Conservation (phyloP, 2,888 invertebrate species). For the Liopterus haemorrhoidalis region DNA sequence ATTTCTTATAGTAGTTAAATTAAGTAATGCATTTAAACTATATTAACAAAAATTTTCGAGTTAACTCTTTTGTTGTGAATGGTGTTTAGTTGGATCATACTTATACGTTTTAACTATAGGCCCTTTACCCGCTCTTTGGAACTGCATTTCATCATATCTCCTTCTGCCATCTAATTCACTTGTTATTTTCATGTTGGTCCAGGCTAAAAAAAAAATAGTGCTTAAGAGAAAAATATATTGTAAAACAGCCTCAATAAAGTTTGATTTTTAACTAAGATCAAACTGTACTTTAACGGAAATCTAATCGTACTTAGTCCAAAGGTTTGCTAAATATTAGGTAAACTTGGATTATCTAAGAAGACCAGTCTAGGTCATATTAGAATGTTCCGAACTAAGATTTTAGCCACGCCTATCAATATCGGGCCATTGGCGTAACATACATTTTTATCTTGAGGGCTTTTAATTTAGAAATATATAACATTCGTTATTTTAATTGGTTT, state of each 20-base stretch:
- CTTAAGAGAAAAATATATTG: conserved; percentile 10
- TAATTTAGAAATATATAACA: no score
- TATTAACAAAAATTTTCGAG: conserved; percentile 14
- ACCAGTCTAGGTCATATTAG: conserved; percentile 1
- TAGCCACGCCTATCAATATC: no score
- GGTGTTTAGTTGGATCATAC: conserved; percentile 70
- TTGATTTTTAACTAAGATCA: no score
- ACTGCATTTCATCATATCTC: conserved; percentile 69
- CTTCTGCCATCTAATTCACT: conserved; percentile 71
- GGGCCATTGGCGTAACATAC: no score
- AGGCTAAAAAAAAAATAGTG: conserved; percentile 51
- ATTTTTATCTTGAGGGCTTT: no score
- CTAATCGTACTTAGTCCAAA: no score
- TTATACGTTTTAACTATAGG: conserved; percentile 83
- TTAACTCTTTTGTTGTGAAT: no score
- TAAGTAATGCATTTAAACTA: conserved; percentile 15
- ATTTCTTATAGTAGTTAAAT: conserved; percentile 19
- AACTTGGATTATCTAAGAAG: background rate
- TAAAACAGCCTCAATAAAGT: no score
- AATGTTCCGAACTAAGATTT: no score
- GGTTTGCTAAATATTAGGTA: conserved; percentile 9
- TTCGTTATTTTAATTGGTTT: no score
- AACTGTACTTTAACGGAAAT: conserved; percentile 11
- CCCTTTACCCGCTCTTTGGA: conserved; percentile 78
- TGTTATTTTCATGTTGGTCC: conserved; percentile 75